Conservation (phyloP, 2,888 invertebrate species). For the Nomada ruficornis region DNA sequence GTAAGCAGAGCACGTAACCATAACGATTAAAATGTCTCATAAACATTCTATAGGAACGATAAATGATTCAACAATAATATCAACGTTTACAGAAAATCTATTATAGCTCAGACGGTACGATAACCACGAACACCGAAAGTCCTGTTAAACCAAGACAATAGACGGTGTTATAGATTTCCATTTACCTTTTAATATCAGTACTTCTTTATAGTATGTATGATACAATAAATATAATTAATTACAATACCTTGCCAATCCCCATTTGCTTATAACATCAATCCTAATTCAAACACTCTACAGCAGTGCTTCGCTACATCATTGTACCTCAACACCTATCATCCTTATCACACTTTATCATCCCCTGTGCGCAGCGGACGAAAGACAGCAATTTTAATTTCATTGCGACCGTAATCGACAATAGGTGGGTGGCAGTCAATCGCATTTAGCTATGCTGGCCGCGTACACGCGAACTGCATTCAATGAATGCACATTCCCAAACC, state of each 20-base stretch:
- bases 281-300: too few species aligned
- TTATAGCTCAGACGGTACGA: conserved; percentile 69
- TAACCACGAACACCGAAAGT: conserved; percentile 69
- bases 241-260: background rate
- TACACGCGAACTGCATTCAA: conserved; percentile 48
- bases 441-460: conserved; percentile 53
- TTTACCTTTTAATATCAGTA: conserved; percentile 28
- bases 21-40: background rate
- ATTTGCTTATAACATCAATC: background rate
- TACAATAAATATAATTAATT: conserved; percentile 28
- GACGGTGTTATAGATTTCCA: conserved; percentile 5
- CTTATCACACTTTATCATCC: background rate
- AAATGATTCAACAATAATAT: background rate
- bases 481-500: conserved; percentile 47
- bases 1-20: conserved; percentile 62
- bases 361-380: background rate
- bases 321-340: background rate
- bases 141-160: conserved; percentile 60
- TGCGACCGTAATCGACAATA: conserved; percentile 37
- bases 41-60: background rate
- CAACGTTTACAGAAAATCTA: conserved; percentile 49
- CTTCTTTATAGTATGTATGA: conserved; percentile 17
- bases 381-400: conserved; percentile 55
- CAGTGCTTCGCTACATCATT: background rate
- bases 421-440: conserved; percentile 50